Percentiles rank a stretch among this genome's conserved stretches.
Evolutionary conservation across 2,888 invertebrate genomes (phyloP).

Genomic region (Abrostola triplasia): DNA sequence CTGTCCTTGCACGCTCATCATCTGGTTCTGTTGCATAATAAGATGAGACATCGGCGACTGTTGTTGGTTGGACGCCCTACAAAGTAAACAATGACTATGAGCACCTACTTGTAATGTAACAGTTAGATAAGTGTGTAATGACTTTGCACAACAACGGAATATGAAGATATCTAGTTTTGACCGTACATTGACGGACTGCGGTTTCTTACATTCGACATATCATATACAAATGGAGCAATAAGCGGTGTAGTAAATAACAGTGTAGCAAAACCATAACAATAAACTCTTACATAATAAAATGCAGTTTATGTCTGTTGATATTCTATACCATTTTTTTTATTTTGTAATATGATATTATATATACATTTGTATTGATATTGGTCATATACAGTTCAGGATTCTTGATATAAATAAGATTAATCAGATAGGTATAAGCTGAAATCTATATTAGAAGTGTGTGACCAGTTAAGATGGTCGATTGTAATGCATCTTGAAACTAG

Average conservation of each 20-base stretch:
- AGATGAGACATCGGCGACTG: constrained; percentile 86
- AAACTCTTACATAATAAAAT: background rate
- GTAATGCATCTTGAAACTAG: too few species aligned
- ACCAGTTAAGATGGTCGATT: too few species aligned
- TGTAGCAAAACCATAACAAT: background rate
- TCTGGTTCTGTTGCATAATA: constrained; percentile 86
- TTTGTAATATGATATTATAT: too few species aligned
- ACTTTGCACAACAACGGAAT: constrained; percentile 3
- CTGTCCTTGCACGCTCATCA: constrained; percentile 87
- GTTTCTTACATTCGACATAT: background rate
- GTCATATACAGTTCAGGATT: too few species aligned
- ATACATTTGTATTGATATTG: too few species aligned
- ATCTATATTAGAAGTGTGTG: too few species aligned
- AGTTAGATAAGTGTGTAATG: constrained; percentile 12
- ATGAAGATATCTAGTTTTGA: background rate
- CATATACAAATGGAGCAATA: background rate
- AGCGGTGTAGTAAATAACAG: background rate
- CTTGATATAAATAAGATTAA: too few species aligned
- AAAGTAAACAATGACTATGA: constrained; percentile 51
- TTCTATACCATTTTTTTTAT: background rate
- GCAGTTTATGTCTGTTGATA: background rate
- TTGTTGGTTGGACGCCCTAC: constrained; percentile 82
- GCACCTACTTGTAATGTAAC: constrained; percentile 26
- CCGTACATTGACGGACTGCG: background rate
- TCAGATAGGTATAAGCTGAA: too few species aligned